Evolutionary conservation across 2,113 vertebrate species (phyloP).

Genomic region (Steatornis caripensis): DNA sequence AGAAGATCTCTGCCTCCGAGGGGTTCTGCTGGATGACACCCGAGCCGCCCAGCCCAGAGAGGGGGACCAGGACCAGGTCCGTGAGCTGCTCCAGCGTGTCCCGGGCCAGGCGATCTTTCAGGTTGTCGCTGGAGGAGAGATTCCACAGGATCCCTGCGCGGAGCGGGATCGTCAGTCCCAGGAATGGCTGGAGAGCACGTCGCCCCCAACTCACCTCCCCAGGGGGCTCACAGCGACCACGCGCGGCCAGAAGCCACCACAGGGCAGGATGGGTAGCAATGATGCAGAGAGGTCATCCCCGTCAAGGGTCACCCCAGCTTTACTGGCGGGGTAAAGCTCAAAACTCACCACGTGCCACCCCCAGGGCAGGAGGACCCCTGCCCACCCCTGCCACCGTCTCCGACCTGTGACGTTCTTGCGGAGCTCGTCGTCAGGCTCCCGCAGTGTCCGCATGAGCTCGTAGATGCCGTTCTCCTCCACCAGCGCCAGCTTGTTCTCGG

Average conservation of each 20-base stretch:
- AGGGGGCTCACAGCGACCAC: rapidly evolving
- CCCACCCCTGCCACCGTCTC: rapidly evolving
- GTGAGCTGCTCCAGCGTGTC: constrained; percentile 87
- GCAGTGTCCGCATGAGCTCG: constrained; percentile 80
- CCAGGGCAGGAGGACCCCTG: rapidly evolving
- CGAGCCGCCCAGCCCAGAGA: constrained; percentile 70
- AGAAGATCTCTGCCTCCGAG: constrained; percentile 88
- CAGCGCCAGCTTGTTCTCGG: constrained; percentile 87
- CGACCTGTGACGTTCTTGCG: constrained; percentile 92
- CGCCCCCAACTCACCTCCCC: not conserved
- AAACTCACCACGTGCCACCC: rapidly evolving
- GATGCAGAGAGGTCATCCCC: not conserved
- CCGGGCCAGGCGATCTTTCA: constrained; percentile 88
- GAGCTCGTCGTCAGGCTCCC: constrained; percentile 85
- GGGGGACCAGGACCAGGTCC: constrained; percentile 83
- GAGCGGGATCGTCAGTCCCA: rapidly evolving
- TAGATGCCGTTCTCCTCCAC: constrained; percentile 87
- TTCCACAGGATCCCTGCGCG: constrained; percentile 92
- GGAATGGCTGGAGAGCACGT: rapidly evolving
- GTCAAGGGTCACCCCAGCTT: rapidly evolving
- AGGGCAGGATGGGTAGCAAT: rapidly evolving
- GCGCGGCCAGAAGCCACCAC: rapidly evolving
- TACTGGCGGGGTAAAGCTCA: no score
- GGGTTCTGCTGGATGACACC: constrained; percentile 77
- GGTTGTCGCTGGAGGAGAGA: constrained; percentile 91